phyloP scores from a whole-genome alignment of 2,888 invertebrate species.

The Mayetiola destructor region DNA sequence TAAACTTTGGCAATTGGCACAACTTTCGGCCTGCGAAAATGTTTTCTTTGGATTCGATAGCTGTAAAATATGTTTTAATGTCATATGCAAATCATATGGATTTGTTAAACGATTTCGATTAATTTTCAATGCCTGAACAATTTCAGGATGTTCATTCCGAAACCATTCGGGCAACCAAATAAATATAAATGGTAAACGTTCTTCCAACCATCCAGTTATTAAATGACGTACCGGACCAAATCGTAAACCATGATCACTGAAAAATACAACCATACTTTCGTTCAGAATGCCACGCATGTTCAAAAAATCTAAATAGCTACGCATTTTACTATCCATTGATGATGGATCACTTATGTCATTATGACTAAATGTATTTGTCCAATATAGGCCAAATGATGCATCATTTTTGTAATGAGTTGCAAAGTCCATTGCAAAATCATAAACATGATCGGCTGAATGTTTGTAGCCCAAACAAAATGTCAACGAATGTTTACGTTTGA shows the following conservation, averaged over 20 bases:
- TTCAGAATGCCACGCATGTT: slow-evolving; percentile 44
- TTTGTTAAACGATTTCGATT: slow-evolving; percentile 55
- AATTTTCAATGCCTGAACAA: slow-evolving; percentile 40
- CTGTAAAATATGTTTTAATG: slow-evolving; percentile 46
- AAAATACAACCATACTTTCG: slow-evolving; percentile 52
- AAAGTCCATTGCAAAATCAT: slow-evolving; percentile 54
- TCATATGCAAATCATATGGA: slow-evolving; percentile 62
- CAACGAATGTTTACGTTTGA: slow-evolving; percentile 38
- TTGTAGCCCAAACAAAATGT: slow-evolving; percentile 47
- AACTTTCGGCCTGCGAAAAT: slow-evolving; percentile 37
- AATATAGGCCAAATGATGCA: slow-evolving; percentile 60
- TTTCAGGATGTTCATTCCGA: slow-evolving; percentile 38
- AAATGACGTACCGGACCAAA: slow-evolving; percentile 56
- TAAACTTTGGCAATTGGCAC: slow-evolving; percentile 50
- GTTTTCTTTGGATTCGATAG: slow-evolving; percentile 36
- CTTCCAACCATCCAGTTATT: slow-evolving; percentile 60
- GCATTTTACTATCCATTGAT: slow-evolving; percentile 48
- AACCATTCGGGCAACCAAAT: slow-evolving; percentile 51
- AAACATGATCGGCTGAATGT: slow-evolving; percentile 50
- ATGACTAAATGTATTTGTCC: slow-evolving; percentile 66
- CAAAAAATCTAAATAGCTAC: slow-evolving; percentile 44
- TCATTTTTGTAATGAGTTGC: slow-evolving; percentile 44
- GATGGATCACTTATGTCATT: slow-evolving; percentile 51
- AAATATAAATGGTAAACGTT: slow-evolving; percentile 58
- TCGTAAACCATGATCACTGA: slow-evolving; percentile 68